A percentile compares a stretch with the other conserved stretches of the same genome.
Conservation (phyloP, 2,797 vertebrate genomes). For the Cossypha caffra region DNA sequence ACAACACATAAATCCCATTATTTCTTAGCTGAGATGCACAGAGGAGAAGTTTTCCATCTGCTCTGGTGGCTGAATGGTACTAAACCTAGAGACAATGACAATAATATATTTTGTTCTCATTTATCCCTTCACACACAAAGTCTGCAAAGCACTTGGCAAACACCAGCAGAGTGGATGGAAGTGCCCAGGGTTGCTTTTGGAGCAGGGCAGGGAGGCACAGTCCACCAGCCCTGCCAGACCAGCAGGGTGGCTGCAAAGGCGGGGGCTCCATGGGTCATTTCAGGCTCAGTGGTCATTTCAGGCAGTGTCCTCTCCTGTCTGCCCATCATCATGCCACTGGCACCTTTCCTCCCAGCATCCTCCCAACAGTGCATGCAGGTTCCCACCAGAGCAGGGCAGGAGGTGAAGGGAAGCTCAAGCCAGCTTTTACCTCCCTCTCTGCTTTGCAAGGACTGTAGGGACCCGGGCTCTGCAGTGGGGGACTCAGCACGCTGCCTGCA, state of each 20-base stretch:
- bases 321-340: rapidly evolving
- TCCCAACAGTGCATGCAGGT: rapidly evolving
- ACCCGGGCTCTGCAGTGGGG: rapidly evolving
- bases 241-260: rapidly evolving
- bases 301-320: not conserved
- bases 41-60: constrained; percentile 66
- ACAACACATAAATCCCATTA: constrained; percentile 37
- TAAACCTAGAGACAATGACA: not conserved
- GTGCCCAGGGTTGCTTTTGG: not conserved
- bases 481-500: not conserved
- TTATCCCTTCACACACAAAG: not conserved
- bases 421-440: not conserved
- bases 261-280: not conserved
- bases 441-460: not conserved
- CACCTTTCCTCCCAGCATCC: not conserved
- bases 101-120: constrained; percentile 49
- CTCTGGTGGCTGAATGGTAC: constrained; percentile 19
- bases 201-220: not conserved
- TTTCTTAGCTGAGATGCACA: constrained; percentile 58
- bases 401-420: not conserved
- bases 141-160: not conserved
- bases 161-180: not conserved
- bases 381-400: not conserved
- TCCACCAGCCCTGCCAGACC: not conserved
- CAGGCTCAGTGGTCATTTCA: not conserved